Evolutionary conservation across 2,113 vertebrate genomes (phyloP), one percentile per base, ranked within the genome.

Genomic region (Quiscalus mexicanus): DNA sequence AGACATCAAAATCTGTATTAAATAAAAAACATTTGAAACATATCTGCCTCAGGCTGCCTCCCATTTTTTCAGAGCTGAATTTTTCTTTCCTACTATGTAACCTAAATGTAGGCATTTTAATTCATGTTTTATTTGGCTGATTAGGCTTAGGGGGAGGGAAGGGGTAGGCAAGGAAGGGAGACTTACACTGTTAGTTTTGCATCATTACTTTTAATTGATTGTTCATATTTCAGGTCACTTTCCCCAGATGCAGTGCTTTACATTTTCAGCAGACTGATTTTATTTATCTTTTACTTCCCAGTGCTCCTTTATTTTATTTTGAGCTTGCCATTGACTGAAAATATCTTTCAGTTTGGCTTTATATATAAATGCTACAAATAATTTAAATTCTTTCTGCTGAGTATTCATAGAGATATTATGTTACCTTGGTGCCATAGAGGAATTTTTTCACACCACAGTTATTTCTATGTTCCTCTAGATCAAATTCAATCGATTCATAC

Each of bases 381-480:
- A 64, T 87, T 77, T 62, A 69, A 78, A 70, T 74, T 88, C 20
- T 60, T 96, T 90, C 77, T 85, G 44, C 39, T 23, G 30, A 56
- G 31, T 13, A 24, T 55, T 83, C 68, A 4, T 27, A 53, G 8
- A 35, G 23, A 30, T 50, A 60, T 39, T 59, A 55, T 35, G 35
- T 60, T 97, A 99, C 99, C 98, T 99, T 99, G 74, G 98, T 98
- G 91, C 80, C 94, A 84, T 98, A 99, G 94, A 99, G 98, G 82
- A 99, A 98, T 73, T 96, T 94, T 76, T 90, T 93, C 20, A 99
- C 97, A 1, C 98, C 98, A 31, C 97, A 97, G n/a, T 97, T 98
- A 7, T 56, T 96, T 93, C 87, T 98, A 64, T 98, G 98, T 93
- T 98, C 94, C 8, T 99, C 97, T 10, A 98, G 42, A 83, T 99